These are phyloP conservation scores for Cataglyphis altisquamis DNA, from an alignment of 2,888 invertebrate species.

Conservation along the genomic window DNA sequence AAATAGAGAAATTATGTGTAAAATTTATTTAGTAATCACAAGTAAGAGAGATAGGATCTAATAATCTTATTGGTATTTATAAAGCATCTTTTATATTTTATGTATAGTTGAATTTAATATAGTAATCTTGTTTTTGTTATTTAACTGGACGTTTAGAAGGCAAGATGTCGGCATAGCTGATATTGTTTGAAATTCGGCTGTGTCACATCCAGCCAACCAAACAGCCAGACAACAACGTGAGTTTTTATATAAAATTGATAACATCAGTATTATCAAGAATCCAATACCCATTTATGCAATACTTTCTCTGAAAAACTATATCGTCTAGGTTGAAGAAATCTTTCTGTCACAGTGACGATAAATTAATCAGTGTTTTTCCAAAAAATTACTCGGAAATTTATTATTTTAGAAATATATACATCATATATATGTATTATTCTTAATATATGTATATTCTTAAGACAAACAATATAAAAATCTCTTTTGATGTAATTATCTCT, in stretches of 20 bases:
- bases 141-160: slow-evolving; percentile 89
- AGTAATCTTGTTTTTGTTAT: not conserved
- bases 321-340: not conserved
- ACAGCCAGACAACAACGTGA: slow-evolving; percentile 76
- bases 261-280: not conserved
- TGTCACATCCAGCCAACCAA: slow-evolving; percentile 93
- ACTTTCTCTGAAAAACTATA: not conserved
- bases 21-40: not conserved
- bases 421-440: not conserved
- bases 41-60: not conserved
- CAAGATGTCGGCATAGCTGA: slow-evolving; percentile 97
- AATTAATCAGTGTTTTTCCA: not conserved
- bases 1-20: not conserved
- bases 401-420: not conserved
- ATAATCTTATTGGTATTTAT: not conserved
- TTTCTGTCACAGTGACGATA: not conserved
- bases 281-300: not conserved
- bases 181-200: slow-evolving; percentile 91
- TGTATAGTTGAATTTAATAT: not conserved
- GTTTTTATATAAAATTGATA: not conserved
- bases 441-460: not conserved
- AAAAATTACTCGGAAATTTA: not conserved
- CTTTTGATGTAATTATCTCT: not conserved
- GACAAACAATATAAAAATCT: not conserved
- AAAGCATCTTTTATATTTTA: not conserved